These are phyloP conservation scores for Albula glossodonta DNA, from an alignment of 2,113 vertebrate species.

Conservation along the genomic window DNA sequence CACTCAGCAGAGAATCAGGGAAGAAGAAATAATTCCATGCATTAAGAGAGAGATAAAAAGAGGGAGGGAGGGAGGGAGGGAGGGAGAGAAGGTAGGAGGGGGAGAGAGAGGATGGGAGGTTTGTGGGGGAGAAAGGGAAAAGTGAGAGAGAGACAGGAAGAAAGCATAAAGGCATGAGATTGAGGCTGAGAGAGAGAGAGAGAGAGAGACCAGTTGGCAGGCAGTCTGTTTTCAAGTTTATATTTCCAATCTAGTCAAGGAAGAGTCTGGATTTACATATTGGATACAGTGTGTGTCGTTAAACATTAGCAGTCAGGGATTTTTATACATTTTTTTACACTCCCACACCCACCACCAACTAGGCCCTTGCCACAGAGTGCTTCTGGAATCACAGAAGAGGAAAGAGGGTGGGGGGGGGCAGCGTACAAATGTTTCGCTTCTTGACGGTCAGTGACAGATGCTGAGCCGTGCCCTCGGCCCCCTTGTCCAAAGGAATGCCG, in stretches of 20 bases:
- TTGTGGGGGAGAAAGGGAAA: too few species aligned
- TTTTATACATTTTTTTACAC: not conserved
- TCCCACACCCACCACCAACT: not conserved
- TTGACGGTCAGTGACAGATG: slow-evolving; percentile 58
- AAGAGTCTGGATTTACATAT: slow-evolving; percentile 14
- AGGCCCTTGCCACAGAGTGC: not conserved
- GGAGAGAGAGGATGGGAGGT: too few species aligned
- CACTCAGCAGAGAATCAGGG: not conserved
- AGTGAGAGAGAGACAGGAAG: too few species aligned
- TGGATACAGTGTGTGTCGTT: not conserved
- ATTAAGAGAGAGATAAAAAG: not conserved
- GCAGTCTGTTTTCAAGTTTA: slow-evolving; percentile 42
- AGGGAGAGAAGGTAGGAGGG: too few species aligned
- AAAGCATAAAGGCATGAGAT: too few species aligned
- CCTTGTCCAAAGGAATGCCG: slow-evolving; percentile 5
- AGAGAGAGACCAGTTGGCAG: slow-evolving; percentile 11
- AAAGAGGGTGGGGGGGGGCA: not conserved
- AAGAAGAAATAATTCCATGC: not conserved
- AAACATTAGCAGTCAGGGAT: not conserved
- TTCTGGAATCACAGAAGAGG: not conserved
- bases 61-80: not conserved
- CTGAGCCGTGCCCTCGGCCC: not conserved
- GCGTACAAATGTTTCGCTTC: slow-evolving; percentile 39
- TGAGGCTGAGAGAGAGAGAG: not conserved
- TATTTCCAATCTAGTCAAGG: slow-evolving; percentile 4